A percentile compares a stretch with the other conserved stretches of the same genome.
Conservation (phyloP, 2,113 vertebrate species). For the Strigops habroptila region DNA sequence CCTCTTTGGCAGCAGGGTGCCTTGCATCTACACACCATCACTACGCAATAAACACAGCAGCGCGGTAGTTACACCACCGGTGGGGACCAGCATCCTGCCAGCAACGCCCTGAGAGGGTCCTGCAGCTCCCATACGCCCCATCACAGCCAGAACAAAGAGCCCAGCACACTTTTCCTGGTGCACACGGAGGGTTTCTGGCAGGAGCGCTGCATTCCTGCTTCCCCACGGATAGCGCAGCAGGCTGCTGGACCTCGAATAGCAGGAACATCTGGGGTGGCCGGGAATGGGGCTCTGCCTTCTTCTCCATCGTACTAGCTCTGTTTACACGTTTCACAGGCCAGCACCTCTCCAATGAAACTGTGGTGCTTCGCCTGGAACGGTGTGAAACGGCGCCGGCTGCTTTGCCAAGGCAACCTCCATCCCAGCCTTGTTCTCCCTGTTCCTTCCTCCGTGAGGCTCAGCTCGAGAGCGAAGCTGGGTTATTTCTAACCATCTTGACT, state of each 20-base stretch:
- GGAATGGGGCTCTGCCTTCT: background rate
- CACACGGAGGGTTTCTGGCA: background rate
- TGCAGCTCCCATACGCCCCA: background rate
- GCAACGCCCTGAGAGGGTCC: background rate
- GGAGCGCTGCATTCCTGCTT: background rate
- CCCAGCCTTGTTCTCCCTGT: background rate
- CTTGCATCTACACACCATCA: background rate
- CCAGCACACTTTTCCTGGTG: background rate
- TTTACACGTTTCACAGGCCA: background rate
- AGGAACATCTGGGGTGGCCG: background rate
- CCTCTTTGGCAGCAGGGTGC: background rate
- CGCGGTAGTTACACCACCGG: no score
- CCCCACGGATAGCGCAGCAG: background rate
- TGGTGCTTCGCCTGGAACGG: background rate
- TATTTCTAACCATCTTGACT: background rate
- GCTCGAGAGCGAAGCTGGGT: background rate
- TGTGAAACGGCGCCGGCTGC: background rate
- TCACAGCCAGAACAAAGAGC: background rate
- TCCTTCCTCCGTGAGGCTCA: background rate
- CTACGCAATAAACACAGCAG: background rate
- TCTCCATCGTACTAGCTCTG: background rate
- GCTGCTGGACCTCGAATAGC: background rate
- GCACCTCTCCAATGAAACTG: background rate
- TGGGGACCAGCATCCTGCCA: background rate
- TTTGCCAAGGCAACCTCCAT: conserved; percentile 9